Conservation (phyloP, 2,113 vertebrate species). For the Stomatorhinus ivindoensis region DNA sequence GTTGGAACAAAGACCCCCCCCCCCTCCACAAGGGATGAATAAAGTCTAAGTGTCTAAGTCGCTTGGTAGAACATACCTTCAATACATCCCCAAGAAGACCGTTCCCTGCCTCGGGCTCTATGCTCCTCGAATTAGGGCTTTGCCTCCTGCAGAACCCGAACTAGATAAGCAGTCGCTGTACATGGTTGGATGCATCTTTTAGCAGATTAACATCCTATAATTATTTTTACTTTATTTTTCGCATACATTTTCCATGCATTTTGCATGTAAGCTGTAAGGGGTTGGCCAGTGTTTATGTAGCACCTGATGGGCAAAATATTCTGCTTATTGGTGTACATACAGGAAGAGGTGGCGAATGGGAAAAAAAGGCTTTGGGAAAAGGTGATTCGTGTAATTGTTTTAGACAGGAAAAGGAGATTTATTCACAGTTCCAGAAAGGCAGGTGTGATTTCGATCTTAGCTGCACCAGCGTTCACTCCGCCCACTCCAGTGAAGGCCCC, state of each 20-base stretch:
- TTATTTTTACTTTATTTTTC: neutral
- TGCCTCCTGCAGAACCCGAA: neutral
- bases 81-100: neutral
- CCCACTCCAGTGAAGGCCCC: neutral
- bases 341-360: neutral
- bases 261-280: neutral
- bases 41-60: neutral
- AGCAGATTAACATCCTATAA: neutral
- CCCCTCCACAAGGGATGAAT: neutral
- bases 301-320: neutral
- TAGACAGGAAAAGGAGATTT: neutral
- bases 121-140: neutral
- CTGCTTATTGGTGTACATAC: neutral
- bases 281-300: neutral
- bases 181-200: neutral
- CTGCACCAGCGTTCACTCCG: neutral
- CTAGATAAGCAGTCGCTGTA: neutral
- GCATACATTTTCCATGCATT: neutral
- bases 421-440: neutral
- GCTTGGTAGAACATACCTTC: neutral
- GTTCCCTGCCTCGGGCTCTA: neutral
- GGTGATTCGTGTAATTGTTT: neutral
- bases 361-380: neutral
- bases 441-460: neutral
- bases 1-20: neutral